These are phyloP conservation scores for Haemorhous mexicanus DNA, from an alignment of 2,113 vertebrate genomes.

Conservation along the genomic window DNA sequence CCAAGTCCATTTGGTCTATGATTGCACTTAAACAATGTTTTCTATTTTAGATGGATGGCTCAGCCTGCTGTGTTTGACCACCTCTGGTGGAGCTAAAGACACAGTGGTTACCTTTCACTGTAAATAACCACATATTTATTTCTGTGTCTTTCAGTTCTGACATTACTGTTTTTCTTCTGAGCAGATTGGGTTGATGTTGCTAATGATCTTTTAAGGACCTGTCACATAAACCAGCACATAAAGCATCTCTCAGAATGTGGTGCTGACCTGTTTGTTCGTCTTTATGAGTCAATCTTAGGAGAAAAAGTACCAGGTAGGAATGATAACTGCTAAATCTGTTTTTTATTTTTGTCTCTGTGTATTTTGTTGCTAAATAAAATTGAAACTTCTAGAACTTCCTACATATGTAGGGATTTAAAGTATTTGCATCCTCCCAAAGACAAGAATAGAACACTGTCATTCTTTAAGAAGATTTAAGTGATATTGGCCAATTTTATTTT, in stretches of 20 bases:
- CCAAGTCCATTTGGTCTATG: background rate
- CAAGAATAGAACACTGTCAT: background rate
- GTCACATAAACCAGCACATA: slow-evolving; percentile 79
- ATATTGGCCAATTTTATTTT: background rate
- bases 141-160: background rate
- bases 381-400: background rate
- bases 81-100: background rate
- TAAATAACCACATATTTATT: background rate
- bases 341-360: background rate
- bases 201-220: slow-evolving; percentile 87
- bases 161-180: background rate
- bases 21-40: background rate
- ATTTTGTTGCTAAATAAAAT: background rate
- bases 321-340: background rate
- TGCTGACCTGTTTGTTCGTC: slow-evolving; percentile 82
- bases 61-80: background rate
- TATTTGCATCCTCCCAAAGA: background rate
- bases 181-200: slow-evolving; percentile 89
- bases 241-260: slow-evolving; percentile 84
- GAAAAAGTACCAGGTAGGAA: slow-evolving; percentile 92
- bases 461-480: background rate
- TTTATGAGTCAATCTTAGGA: slow-evolving; percentile 89
- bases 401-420: background rate
- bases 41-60: background rate
- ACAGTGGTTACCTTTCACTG: background rate